These are phyloP conservation scores for Oryzias curvinotus DNA, from an alignment of 2,113 vertebrate genomes.

Conservation along the genomic window DNA sequence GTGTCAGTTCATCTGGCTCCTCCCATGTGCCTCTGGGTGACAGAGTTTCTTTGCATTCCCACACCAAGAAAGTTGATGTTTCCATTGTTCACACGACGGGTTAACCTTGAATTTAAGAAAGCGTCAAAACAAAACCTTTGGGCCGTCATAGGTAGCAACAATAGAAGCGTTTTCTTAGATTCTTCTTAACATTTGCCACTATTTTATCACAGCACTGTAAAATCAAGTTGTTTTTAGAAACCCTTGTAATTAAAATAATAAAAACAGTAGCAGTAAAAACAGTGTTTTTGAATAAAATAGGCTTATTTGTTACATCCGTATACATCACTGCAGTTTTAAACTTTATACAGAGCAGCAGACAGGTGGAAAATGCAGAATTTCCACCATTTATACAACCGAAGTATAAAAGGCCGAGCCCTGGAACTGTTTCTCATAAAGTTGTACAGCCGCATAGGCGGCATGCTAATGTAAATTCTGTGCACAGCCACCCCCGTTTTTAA, in stretches of 20 bases:
- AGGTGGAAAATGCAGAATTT: conserved; percentile 18
- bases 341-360: not conserved
- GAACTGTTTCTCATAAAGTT: conserved; percentile 45
- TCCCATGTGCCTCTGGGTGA: conserved; percentile 18
- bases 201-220: no score
- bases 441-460: conserved; percentile 43
- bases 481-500: conserved; percentile 55
- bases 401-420: conserved; percentile 26
- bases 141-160: not conserved
- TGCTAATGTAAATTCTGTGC: conserved; percentile 60
- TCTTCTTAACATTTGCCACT: not conserved
- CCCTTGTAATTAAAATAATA: no score
- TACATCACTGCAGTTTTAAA: conserved; percentile 1
- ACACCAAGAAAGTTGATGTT: conserved; percentile 55
- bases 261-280: no score
- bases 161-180: not conserved
- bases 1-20: conserved; percentile 16
- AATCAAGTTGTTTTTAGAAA: no score
- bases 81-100: conserved; percentile 46
- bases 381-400: conserved; percentile 12
- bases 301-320: no score
- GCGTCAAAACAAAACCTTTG: conserved; percentile 11
- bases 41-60: conserved; percentile 51
- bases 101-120: conserved; percentile 34
- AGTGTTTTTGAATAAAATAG: no score